phyloP scores from a whole-genome alignment of 1,140 invertebrate species.

The Diuraphis noxia region DNA sequence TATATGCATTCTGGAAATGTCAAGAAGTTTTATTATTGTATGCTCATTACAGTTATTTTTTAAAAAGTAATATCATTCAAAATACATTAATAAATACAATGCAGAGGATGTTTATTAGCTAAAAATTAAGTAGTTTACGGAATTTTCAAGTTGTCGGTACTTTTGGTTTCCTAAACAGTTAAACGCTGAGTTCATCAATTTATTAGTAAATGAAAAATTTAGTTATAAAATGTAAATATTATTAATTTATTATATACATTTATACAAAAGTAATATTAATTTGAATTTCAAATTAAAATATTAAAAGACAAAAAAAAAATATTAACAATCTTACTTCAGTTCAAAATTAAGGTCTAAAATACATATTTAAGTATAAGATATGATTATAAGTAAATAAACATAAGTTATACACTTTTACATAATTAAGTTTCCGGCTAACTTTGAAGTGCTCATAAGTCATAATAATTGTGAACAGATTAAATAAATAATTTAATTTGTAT shows the following conservation, averaged over 20 bases:
- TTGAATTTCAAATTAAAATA: background rate
- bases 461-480: no score
- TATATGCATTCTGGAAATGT: conserved; percentile 39
- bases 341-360: background rate
- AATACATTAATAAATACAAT: background rate
- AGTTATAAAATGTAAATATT: no score
- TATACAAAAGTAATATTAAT: background rate
- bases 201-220: background rate
- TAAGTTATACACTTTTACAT: background rate
- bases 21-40: background rate
- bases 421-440: background rate
- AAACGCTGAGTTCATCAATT: background rate
- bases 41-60: background rate
- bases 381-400: background rate
- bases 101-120: background rate
- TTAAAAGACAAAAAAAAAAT: no score
- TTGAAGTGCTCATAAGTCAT: background rate
- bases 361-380: background rate
- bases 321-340: no score
- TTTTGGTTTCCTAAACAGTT: background rate
- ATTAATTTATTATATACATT: background rate
- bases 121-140: background rate
- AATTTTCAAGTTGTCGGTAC: background rate
- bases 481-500: no score
- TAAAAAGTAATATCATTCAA: background rate